Base-by-base conservation (phyloP, 2,888 invertebrate species). In the Sturmia bella region DNA sequence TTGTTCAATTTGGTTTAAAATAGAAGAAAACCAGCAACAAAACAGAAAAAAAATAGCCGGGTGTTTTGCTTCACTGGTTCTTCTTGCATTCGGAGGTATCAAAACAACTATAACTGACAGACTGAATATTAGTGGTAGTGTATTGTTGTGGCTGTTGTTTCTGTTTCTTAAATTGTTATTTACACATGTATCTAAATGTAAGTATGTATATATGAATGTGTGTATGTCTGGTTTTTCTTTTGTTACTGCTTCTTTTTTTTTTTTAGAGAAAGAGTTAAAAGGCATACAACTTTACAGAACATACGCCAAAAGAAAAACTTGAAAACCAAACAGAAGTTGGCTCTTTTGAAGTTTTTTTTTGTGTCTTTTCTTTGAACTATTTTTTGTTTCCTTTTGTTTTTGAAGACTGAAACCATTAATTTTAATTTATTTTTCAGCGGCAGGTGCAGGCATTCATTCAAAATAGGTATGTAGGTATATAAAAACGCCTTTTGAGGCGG, bases 21-120 rank as follows among this genome's bases (percentile, higher is more conserved):
- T 13, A 19, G n/a, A 52, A 32, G 45, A 70, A 64, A 9, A 52
- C n/a, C n/a, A n/a, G n/a, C n/a, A 21, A 19, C 19, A 12, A 2
- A 66, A 37, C 24, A 12, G 57, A 6, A 21, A 68, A 73, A 61
- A 63, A 69, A 43, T 24, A 69, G 73, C 78, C 82, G 82, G 82
- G 69, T 82, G 82, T 78, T 70, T 70, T 66, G 82, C 82, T 70
- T 75, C 74, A 78, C 70, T 77, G 78, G 24, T 37, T 72, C 39
- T 66, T 70, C 24, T 57, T 57, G 50, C 70, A 52, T 17, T 68
- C 45, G 48, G n/a, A 15, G 54, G 59, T 37, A 72, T 43, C 39
- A 15, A 66, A 59, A 12, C 17, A 52, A 21, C 54, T 21, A 12
- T n/a, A 52, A 21, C 54, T 21, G 7, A 59, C 56, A 45, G 63